Base-by-base conservation (phyloP, 2,113 vertebrate genomes). In the Pagrus major region DNA sequence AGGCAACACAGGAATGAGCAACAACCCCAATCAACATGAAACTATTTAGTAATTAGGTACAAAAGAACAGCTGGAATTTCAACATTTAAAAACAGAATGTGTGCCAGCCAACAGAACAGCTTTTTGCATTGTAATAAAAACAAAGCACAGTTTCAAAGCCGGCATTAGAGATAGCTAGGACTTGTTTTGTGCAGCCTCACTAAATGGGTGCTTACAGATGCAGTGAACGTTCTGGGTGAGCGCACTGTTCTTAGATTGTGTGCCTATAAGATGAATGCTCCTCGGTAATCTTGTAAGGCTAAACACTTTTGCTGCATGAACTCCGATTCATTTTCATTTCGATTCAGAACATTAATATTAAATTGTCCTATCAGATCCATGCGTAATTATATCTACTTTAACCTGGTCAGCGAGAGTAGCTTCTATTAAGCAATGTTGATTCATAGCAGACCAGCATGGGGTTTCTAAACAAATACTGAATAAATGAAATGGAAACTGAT, bases 381-480 rank as follows among this genome's bases (percentile, higher is more conserved):
- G 18, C 2, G 10, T 83, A 86, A 88, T 86, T 71, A 75, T 74
- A 75, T 88, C 66, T 79, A 37, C 58, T 76, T 82, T 74, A 87
- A 88, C 79, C 71, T 89, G 86, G 86, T 81, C 83, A 86, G 69
- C 7, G 2, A 76, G 42, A 55, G 77, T 33, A 76, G 73, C 73
- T 54, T 71, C 80, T 68, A 83, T 79, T 80, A 88, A 58, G 47
- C 78, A 61, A 37, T 79, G 85, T 77, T 78, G 83, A 86, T 89
- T 83, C 72, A 68, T 42, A 75, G 80, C 78, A 69, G 84, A 72
- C 21, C 83, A 83, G 80, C 80, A 72, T 83, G 84, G 67, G 79
- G 77, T 27, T 84, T 84, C 83, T 79, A 89, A 92, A 92, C 88
- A 92, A 90, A 93, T 80, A 86, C 68, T 47, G 76, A 91, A 88